These are phyloP conservation scores for Limonius californicus DNA, from an alignment of 1,140 invertebrate species.

Conservation along the genomic window DNA sequence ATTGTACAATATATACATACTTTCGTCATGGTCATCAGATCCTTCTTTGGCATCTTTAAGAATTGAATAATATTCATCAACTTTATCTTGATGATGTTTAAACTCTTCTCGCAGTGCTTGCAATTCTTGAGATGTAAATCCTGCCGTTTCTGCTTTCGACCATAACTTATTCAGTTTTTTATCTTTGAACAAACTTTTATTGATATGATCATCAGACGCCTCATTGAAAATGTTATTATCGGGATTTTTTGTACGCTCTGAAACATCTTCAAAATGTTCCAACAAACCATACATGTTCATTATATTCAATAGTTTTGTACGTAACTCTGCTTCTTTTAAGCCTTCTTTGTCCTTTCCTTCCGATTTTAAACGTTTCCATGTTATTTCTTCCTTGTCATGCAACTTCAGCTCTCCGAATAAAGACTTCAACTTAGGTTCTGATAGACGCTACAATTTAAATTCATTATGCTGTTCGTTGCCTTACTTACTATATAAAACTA, in stretches of 20 bases:
- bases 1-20: conserved; percentile 52
- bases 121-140: conserved; percentile 80
- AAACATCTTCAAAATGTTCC: conserved; percentile 73
- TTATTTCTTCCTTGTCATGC: conserved; percentile 88
- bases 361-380: conserved; percentile 73
- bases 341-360: conserved; percentile 86
- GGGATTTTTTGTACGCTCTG: conserved; percentile 52
- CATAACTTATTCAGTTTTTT: conserved; percentile 88
- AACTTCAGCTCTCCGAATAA: conserved; percentile 84
- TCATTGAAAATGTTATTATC: conserved; percentile 49
- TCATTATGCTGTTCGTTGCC: not conserved
- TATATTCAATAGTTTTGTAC: conserved; percentile 75
- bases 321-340: conserved; percentile 74
- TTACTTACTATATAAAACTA: not conserved
- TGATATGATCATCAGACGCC: conserved; percentile 59
- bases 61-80: conserved; percentile 83
- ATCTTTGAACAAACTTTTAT: conserved; percentile 80
- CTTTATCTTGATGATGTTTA: conserved; percentile 85
- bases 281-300: conserved; percentile 77
- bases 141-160: conserved; percentile 81
- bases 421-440: conserved; percentile 79
- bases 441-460: conserved; percentile 62
- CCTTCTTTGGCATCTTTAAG: conserved; percentile 63
- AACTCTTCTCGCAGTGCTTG: conserved; percentile 85
- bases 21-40: conserved; percentile 57